A percentile compares a stretch with the other conserved stretches of the same genome.
These are phyloP conservation scores for Cyrtodaria siliqua DNA, from an alignment of 2,888 invertebrate species.

Conservation along the genomic window DNA sequence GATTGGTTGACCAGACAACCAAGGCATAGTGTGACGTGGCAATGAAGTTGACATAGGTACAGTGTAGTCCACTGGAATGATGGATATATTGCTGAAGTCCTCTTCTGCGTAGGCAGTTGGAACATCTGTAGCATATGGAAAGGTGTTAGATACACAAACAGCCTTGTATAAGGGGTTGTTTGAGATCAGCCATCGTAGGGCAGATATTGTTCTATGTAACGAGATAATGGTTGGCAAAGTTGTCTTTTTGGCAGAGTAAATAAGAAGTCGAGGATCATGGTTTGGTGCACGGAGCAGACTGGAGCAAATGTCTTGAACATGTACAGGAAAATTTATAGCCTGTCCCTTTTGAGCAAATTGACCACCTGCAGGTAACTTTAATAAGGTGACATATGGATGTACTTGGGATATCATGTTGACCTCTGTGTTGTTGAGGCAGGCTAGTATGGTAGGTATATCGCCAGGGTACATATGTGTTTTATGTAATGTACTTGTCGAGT, in stretches of 20 bases:
- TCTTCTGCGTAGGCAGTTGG: too few relatives aligned
- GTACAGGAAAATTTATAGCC: constrained; percentile 35
- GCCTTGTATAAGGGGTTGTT: too few relatives aligned
- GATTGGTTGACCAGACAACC: constrained; percentile 16
- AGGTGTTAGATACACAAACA: too few relatives aligned
- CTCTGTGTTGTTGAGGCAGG: background rate
- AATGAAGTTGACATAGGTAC: background rate
- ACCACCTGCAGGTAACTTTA: constrained; percentile 27
- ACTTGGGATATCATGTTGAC: constrained; percentile 11
- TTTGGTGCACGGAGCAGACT: constrained; percentile 1
- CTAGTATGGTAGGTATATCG: background rate
- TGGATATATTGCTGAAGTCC: background rate
- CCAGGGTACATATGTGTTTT: too few relatives aligned
- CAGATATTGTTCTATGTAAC: too few relatives aligned
- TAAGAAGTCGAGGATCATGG: background rate
- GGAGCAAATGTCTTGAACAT: constrained; percentile 12
- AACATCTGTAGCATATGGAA: too few relatives aligned
- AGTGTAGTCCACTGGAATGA: constrained; percentile 30
- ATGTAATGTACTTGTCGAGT: too few relatives aligned
- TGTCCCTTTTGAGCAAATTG: constrained; percentile 39
- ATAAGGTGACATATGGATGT: constrained; percentile 35
- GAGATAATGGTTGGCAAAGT: background rate
- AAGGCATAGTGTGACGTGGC: constrained; percentile 21
- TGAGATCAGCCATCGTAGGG: too few relatives aligned
- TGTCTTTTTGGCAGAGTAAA: background rate